A percentile compares a stretch with the other conserved stretches of the same genome.
These are phyloP conservation scores for Chrysolina oricalcia DNA, from an alignment of 2,888 invertebrate species.

Conservation along the genomic window DNA sequence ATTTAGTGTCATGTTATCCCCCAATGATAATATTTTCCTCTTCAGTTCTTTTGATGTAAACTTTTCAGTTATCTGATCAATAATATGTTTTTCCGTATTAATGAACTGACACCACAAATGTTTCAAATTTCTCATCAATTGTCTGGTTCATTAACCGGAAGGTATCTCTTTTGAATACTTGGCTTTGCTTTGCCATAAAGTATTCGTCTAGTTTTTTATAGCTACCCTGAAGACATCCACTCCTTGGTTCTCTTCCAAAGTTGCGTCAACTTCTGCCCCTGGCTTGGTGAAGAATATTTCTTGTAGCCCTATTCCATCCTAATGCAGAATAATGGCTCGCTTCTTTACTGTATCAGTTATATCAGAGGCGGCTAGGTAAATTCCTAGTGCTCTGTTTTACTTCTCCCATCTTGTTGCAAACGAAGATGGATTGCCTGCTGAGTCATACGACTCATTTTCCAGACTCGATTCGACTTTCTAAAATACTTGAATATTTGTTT, in stretches of 20 bases:
- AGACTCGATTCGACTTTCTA: no score
- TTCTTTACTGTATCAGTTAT: no score
- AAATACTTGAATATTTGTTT: no score
- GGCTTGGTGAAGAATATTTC: slow-evolving; percentile 60
- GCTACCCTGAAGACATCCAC: slow-evolving; percentile 32
- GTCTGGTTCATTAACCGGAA: no score
- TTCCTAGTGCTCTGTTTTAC: slow-evolving; percentile 40
- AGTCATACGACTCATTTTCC: no score
- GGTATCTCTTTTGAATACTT: no score
- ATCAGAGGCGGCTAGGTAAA: slow-evolving; percentile 54
- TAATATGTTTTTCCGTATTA: slow-evolving; percentile 51
- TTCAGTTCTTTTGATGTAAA: slow-evolving; percentile 52
- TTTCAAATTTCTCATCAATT: no score
- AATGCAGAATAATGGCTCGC: no score
- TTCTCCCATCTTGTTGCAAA: slow-evolving; percentile 57
- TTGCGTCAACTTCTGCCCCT: slow-evolving; percentile 31
- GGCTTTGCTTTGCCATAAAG: slow-evolving; percentile 56
- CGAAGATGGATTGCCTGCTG: slow-evolving; percentile 56
- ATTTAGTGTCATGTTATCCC: slow-evolving; percentile 47
- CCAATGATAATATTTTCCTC: slow-evolving; percentile 50
- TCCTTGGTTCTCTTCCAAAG: slow-evolving; percentile 43
- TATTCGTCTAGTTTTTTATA: slow-evolving; percentile 53
- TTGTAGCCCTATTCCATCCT: no score
- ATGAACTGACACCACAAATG: slow-evolving; percentile 49
- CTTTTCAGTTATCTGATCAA: slow-evolving; percentile 59